phyloP scores from a whole-genome alignment of 2,113 vertebrate genomes.

The Corythornis cristatus region DNA sequence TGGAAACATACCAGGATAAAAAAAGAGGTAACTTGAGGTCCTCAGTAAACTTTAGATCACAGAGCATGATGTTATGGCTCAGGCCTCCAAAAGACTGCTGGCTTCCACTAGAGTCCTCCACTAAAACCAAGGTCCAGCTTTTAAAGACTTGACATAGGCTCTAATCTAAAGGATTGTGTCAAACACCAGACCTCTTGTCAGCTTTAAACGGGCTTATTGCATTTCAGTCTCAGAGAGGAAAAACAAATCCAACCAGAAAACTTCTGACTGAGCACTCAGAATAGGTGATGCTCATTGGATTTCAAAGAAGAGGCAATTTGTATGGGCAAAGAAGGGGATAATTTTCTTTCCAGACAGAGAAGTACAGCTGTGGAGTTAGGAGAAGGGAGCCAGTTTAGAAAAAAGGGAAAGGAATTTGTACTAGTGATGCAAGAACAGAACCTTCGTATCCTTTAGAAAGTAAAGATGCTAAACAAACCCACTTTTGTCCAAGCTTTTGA shows the following conservation, averaged over 20 bases:
- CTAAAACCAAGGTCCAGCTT: background rate
- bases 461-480: conserved; percentile 2
- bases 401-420: background rate
- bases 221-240: background rate
- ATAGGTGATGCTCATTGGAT: background rate
- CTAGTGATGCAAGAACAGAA: background rate
- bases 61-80: background rate
- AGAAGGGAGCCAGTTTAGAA: background rate
- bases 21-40: background rate
- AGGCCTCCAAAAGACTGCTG: background rate
- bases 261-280: background rate
- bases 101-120: background rate
- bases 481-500: background rate
- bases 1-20: background rate
- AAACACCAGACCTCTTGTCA: background rate
- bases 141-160: background rate
- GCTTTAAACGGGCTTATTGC: background rate
- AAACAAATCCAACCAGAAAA: background rate
- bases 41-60: background rate
- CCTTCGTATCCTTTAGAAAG: background rate
- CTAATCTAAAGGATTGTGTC: background rate
- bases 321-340: background rate
- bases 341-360: background rate
- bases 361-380: background rate
- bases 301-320: background rate